Percentiles rank a stretch among this genome's conserved stretches.
These are phyloP conservation scores for Caenorhabditis plicata DNA, from an alignment of 2,888 invertebrate genomes.

Conservation along the genomic window DNA sequence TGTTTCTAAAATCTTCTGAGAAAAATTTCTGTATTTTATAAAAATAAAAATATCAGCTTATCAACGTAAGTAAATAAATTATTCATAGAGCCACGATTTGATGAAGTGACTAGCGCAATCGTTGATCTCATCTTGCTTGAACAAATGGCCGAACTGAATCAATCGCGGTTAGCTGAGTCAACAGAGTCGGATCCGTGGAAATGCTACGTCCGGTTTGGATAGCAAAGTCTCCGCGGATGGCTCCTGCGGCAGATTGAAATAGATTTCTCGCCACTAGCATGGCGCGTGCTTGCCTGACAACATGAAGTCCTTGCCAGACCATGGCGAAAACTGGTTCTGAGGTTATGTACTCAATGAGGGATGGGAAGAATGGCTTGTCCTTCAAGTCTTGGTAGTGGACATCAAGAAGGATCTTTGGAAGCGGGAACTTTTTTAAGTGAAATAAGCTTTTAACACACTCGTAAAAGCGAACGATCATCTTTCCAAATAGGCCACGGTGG, in stretches of 20 bases:
- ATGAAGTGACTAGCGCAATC: conserved; percentile 79
- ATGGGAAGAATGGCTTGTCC: conserved; percentile 87
- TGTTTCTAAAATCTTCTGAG: too few relatives aligned
- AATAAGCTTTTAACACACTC: conserved; percentile 94
- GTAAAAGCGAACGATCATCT: conserved; percentile 93
- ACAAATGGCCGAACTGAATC: conserved; percentile 94
- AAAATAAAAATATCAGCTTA: conserved; percentile 26
- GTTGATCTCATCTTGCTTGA: conserved; percentile 80
- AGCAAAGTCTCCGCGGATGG: conserved; percentile 94
- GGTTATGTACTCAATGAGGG: conserved; percentile 89
- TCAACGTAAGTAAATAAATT: conserved; percentile 32
- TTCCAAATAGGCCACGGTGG: conserved; percentile 81
- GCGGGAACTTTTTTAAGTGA: conserved; percentile 82
- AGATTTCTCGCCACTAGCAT: conserved; percentile 98
- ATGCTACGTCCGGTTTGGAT: conserved; percentile 77
- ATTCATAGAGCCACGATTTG: conserved; percentile 88
- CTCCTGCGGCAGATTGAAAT: conserved; percentile 88
- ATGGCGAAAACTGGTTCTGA: conserved; percentile 76
- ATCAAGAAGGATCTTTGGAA: conserved; percentile 71
- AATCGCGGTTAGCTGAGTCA: conserved; percentile 93
- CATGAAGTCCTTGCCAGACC: conserved; percentile 84
- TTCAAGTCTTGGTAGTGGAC: conserved; percentile 92
- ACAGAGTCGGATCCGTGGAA: conserved; percentile 93
- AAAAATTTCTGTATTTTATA: too few relatives aligned
- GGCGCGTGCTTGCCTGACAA: conserved; percentile 77